Percentiles rank a stretch among this genome's conserved stretches.
These are phyloP conservation scores for Cotesia typhae DNA, from an alignment of 1,140 invertebrate species.

Conservation along the genomic window DNA sequence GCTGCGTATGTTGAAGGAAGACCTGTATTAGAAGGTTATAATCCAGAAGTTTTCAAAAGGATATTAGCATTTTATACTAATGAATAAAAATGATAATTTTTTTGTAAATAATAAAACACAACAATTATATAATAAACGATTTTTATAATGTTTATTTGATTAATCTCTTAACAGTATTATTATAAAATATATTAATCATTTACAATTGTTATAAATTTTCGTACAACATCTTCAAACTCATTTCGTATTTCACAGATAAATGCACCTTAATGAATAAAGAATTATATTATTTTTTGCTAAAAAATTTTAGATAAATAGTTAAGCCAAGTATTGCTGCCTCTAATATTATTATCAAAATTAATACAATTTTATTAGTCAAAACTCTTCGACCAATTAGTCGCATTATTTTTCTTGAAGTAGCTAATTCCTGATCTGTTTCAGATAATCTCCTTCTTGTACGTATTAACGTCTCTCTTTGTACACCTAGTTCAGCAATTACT, in stretches of 20 bases:
- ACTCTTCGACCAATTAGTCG: conserved; percentile 71
- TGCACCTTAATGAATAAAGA: not conserved
- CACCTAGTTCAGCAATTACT: conserved; percentile 74
- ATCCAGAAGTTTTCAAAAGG: conserved; percentile 79
- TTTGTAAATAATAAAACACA: conserved; percentile 28
- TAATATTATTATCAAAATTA: conserved; percentile 74
- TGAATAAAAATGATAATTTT: conserved; percentile 36
- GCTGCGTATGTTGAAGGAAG: conserved; percentile 72
- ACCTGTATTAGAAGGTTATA: conserved; percentile 77
- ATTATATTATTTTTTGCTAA: conserved; percentile 48
- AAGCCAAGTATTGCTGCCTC: conserved; percentile 71
- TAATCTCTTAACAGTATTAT: conserved; percentile 8
- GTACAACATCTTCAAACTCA: not conserved
- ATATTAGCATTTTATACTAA: conserved; percentile 82
- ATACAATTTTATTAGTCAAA: conserved; percentile 74
- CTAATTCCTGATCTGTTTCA: conserved; percentile 72
- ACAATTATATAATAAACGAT: no score
- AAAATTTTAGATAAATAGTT: conserved; percentile 71
- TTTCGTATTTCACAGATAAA: not conserved
- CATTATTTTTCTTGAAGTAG: conserved; percentile 69
- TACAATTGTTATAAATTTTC: not conserved
- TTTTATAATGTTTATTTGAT: no score
- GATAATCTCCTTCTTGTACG: conserved; percentile 70
- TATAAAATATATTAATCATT: conserved; percentile 12
- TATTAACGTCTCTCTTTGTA: conserved; percentile 72